A percentile compares a stretch with the other conserved stretches of the same genome.
phyloP scores from a whole-genome alignment of 2,797 vertebrate genomes.

The Pterois miles region DNA sequence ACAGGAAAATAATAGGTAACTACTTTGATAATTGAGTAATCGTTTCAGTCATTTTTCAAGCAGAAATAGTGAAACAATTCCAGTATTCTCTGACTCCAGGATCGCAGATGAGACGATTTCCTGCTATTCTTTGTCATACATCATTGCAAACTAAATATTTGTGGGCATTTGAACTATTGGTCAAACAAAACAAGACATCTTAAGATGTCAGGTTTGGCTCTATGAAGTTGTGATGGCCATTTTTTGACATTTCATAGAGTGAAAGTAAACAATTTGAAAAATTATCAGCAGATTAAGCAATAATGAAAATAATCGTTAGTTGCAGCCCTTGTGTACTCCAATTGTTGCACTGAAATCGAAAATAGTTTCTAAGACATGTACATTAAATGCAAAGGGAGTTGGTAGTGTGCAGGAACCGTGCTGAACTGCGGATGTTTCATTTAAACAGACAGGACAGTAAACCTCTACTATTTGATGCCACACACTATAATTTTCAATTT shows the following conservation, averaged over 20 bases:
- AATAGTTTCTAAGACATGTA: not conserved
- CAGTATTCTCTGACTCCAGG: not conserved
- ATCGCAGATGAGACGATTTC: not conserved
- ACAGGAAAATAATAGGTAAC: too few relatives aligned
- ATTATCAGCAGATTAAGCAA: not conserved
- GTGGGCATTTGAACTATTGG: not conserved
- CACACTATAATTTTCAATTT: not conserved
- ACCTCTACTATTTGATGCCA: not conserved
- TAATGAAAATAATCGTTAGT: not conserved
- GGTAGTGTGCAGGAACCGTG: not conserved
- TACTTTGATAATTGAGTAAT: too few relatives aligned
- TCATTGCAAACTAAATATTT: not conserved
- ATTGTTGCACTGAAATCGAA: not conserved
- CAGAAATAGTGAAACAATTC: not conserved
- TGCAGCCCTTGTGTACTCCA: not conserved
- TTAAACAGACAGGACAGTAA: not conserved
- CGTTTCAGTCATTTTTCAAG: too few relatives aligned
- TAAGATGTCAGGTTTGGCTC: not conserved
- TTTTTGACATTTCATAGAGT: not conserved
- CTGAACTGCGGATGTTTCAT: not conserved
- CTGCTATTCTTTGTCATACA: not conserved
- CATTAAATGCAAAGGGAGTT: not conserved
- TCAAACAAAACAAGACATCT: not conserved
- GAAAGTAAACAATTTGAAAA: not conserved
- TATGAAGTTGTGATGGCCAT: not conserved